These are phyloP conservation scores for Apis mellifera DNA, from an alignment of 1,140 invertebrate genomes.

Conservation along the genomic window Amel_HAv3.1 CM009945.2:5335001-5335500, in stretches of 20 bases:
- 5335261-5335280: conserved; percentile 51
- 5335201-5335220: conserved; percentile 47
- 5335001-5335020: not conserved
- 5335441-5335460: not conserved
- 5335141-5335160: not conserved
- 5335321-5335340: conserved; percentile 9
- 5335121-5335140: not conserved
- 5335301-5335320: conserved; percentile 13
- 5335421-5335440: not conserved
- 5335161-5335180: not conserved
- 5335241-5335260: conserved; percentile 56
- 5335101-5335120: not conserved
- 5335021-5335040: not conserved
- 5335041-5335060: not conserved
- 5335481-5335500: not conserved
- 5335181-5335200: not conserved
- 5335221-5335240: conserved; percentile 16
- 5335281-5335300: conserved; percentile 37
- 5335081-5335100: not conserved
- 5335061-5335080: not conserved
- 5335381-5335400: not conserved
- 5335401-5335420: too few species aligned
- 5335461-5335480: not conserved
- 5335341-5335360: conserved; percentile 8
- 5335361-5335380: not conserved